Evolutionary conservation across 2,797 vertebrate genomes (phyloP).

Genomic region (Fringilla coelebs): DNA sequence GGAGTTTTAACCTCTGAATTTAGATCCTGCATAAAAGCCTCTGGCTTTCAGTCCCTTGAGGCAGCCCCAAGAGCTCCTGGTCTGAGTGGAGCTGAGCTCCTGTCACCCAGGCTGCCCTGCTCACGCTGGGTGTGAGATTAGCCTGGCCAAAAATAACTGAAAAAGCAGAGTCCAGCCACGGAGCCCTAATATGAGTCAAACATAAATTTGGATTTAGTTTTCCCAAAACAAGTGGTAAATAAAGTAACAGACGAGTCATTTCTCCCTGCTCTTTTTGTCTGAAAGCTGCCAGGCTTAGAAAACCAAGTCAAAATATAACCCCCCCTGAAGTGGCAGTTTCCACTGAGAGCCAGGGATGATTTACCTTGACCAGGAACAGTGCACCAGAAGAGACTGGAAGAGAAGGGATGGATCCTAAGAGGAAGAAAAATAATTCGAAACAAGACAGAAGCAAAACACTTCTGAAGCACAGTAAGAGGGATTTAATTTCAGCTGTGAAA

Average conservation of each 20-base stretch:
- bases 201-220: not conserved
- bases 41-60: not conserved
- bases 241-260: constrained; percentile 60
- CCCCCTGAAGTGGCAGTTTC: not conserved
- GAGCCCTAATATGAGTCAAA: constrained; percentile 32
- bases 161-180: not conserved
- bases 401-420: not conserved
- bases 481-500: not conserved
- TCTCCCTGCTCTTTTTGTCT: constrained; percentile 42
- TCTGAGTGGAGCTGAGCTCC: not conserved
- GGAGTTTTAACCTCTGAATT: not conserved
- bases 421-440: not conserved
- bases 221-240: constrained; percentile 40
- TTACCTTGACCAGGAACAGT: not conserved
- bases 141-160: not conserved
- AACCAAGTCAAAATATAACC: not conserved
- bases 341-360: not conserved
- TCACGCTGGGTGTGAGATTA: not conserved
- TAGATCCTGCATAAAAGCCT: not conserved
- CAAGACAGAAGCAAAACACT: not conserved
- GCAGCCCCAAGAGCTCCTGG: not conserved
- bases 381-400: not conserved
- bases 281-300: constrained; percentile 40
- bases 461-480: not conserved
- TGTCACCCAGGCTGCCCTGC: not conserved